A percentile compares a stretch with the other conserved stretches of the same genome.
Evolutionary conservation across 2,113 vertebrate species (phyloP).

Genomic region (Pundamilia nyererei): DNA sequence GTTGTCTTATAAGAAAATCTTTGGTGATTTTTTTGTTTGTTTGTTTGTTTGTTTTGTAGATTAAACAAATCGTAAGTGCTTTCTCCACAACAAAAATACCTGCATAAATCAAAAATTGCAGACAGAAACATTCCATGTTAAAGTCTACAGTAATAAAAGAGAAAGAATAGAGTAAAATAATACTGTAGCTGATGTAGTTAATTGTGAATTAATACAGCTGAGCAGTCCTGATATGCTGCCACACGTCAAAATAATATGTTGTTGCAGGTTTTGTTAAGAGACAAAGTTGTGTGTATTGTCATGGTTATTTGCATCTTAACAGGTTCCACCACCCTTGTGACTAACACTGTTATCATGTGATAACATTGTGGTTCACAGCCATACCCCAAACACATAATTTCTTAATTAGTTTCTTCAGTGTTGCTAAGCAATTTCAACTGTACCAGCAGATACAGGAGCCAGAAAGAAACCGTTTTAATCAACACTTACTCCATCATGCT

Average conservation of each 20-base stretch:
- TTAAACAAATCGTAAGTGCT: background rate
- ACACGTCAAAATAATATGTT: background rate
- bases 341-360: conserved; percentile 30
- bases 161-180: background rate
- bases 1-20: background rate
- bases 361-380: conserved; percentile 27
- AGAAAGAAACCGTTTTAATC: conserved; percentile 13
- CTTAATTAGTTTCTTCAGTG: conserved; percentile 31
- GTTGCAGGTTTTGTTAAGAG: background rate
- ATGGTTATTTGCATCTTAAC: conserved; percentile 33
- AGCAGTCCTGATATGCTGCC: background rate
- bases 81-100: background rate
- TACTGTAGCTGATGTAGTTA: background rate
- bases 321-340: background rate
- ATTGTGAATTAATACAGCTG: background rate
- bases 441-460: background rate
- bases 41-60: background rate
- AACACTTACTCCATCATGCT: background rate
- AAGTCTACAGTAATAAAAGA: background rate
- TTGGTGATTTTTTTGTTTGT: background rate
- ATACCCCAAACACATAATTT: conserved; percentile 20
- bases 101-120: background rate
- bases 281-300: background rate
- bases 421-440: conserved; percentile 34
- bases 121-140: background rate